Percentiles rank a stretch among this genome's conserved stretches.
Evolutionary conservation across 2,888 invertebrate genomes (phyloP).

Genomic region (Geotrupes spiniger): DNA sequence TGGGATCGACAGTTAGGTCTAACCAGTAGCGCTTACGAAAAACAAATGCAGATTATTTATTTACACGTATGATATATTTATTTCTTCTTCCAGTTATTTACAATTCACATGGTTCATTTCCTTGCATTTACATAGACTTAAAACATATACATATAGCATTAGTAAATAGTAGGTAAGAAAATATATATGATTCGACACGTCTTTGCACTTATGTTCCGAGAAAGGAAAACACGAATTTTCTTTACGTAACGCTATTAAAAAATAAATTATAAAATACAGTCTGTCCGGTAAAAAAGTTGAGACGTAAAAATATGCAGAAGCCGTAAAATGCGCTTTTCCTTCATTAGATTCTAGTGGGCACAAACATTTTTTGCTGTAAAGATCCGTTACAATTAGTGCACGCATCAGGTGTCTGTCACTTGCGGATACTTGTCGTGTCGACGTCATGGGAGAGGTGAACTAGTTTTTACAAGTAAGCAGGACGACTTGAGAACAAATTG

Average conservation of each 20-base stretch:
- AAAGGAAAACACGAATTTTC: neutral
- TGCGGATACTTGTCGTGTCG: too few relatives aligned
- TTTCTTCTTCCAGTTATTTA: neutral
- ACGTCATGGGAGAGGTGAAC: too few relatives aligned
- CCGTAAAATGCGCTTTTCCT: too few relatives aligned
- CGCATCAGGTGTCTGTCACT: too few relatives aligned
- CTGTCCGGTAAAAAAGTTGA: neutral
- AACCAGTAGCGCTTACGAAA: too few relatives aligned
- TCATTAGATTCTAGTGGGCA: too few relatives aligned
- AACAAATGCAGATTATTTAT: neutral
- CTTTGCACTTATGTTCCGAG: neutral
- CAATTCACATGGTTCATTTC: conserved; percentile 1
- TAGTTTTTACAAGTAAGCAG: too few relatives aligned
- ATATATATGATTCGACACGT: conserved; percentile 1
- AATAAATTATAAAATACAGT: conserved; percentile 5
- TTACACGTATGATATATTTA: conserved; percentile 4
- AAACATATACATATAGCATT: conserved; percentile 7
- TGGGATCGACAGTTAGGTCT: too few relatives aligned
- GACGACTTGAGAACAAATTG: too few relatives aligned
- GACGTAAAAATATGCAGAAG: too few relatives aligned
- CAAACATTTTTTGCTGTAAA: too few relatives aligned
- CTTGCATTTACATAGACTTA: neutral
- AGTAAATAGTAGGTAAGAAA: conserved; percentile 7
- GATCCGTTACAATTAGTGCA: too few relatives aligned
- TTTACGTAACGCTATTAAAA: neutral